phyloP scores from a whole-genome alignment of 2,888 invertebrate species.

The Argynnis bischoffii region DNA sequence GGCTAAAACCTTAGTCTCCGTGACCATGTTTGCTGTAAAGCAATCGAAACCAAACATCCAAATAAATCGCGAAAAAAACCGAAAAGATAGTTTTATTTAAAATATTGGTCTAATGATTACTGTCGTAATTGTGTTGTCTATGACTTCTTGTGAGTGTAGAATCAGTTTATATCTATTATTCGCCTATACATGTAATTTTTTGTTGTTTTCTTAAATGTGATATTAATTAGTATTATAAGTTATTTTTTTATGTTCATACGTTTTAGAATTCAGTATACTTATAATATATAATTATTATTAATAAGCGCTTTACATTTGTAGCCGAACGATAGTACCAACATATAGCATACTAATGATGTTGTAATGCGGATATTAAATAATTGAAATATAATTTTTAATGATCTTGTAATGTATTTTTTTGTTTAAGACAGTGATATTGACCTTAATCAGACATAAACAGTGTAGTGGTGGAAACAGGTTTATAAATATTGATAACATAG shows the following conservation, averaged over 20 bases:
- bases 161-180: conserved; percentile 22
- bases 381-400: conserved; percentile 10
- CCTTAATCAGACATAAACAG: not conserved
- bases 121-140: not conserved
- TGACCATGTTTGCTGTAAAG: too few species aligned
- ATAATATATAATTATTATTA: too few species aligned
- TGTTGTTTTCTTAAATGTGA: not conserved
- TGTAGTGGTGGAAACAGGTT: too few species aligned
- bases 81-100: too few species aligned
- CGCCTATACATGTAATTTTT: conserved; percentile 1
- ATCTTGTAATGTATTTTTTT: not conserved
- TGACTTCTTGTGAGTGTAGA: not conserved
- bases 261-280: too few species aligned
- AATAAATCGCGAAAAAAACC: too few species aligned
- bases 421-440: not conserved
- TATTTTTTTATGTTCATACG: not conserved
- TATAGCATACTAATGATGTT: not conserved
- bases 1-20: too few species aligned
- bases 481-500: not conserved
- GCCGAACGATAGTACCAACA: too few species aligned
- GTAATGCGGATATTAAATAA: conserved; percentile 3
- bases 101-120: conserved; percentile 8
- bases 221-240: conserved; percentile 2
- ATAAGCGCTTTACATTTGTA: too few species aligned
- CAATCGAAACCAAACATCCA: too few species aligned